Base-by-base conservation (phyloP, 2,797 vertebrate species). In the Mycteria americana region DNA sequence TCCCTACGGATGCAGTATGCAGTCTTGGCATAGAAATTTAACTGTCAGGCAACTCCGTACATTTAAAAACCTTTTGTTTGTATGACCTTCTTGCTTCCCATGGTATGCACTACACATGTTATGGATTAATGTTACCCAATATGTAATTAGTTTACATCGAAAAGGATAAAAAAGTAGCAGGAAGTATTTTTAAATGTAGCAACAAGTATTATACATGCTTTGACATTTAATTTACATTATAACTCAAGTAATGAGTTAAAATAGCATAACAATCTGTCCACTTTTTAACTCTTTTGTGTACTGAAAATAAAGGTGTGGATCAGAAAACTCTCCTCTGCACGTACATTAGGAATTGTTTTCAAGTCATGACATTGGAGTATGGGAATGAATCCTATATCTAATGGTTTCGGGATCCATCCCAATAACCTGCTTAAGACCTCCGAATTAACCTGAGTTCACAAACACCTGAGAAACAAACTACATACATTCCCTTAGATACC, bases 151-250 rank as follows among this genome's bases (percentile, higher is more conserved):
- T 60, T 95, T 67, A 74, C 50, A 46, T 72, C 56, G 64, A 78
- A 72, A 95, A 94, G 35, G 41, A 33, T 82, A 30, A 62, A 88
- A 80, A 96, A 57, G 24, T 68, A 45, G 48, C 53, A 81, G 51
- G 63, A 50, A 92, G 75, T 30, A 18, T 88, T 91, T 81, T 93
- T 88, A 53, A 76, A 96, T 88, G 67, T 57, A 96, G 92, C 87
- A 97, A 92, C 92, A 97, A 97, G 88, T 97, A 79, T 75, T 89
- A 78, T 35, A 70, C 56, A 87, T 31, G 35, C 6, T 76, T 85
- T 53, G 33, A 62, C 68, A 62, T 77, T 31, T 84, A n/a, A 35
- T 86, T 94, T 88, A 65, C 54, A 37, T 78, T 46, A 53, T n/a
- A 30, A 43, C 88, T 67, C 54, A 60, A 79, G 28, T 51, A 21